Evolutionary conservation across 2,888 invertebrate species (phyloP), one percentile per base, ranked within the genome.

Genomic region (Lathronympha strigana): DNA sequence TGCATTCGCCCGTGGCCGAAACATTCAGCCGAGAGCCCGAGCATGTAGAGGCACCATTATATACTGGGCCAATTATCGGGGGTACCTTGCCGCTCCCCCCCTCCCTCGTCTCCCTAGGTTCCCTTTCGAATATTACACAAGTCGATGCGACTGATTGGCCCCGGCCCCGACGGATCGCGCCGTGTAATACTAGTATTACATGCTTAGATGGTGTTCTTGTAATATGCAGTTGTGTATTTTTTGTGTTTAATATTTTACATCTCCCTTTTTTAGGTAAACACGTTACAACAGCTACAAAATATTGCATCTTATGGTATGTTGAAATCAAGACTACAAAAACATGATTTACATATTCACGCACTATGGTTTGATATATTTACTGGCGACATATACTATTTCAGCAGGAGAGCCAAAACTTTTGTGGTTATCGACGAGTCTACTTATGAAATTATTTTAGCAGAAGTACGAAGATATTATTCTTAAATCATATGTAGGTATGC

Each of bases 351-450:
- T 76, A 96, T 98, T 71, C 98, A 98, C 78, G 99, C 98, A 0
- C 90, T 99, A 40, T 99, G 99, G 99, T 98, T 99, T 83, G 99
- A 99, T 83, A 97, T 99, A 82, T 98, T 98, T 82, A 97, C 98
- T 0, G 99, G 98, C 0, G 98, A 98, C 84, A 97, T 99, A 77
- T 98, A 97, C 84, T 97, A 97, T 86, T 99, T 99, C 81, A 98
- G 98, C 80, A 93, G 98, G 74, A 94, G 95, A 28, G 94, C 95
- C 47, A 98, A 98, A 85, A 91, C 93, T 66, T 99, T 98, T 84
- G 92, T 98, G 15, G 94, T 96, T 71, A 95, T 99, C 64, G 97
- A 97, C 79, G 98, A 98, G 86, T 88, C 94, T 1, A 96, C 94
- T 28, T 95, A 97, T 71, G 95, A 95, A 51, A 93, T 93, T 67